These are phyloP conservation scores for Protobothrops mucrosquamatus DNA, from an alignment of 2,113 vertebrate genomes.

Conservation along the genomic window DNA sequence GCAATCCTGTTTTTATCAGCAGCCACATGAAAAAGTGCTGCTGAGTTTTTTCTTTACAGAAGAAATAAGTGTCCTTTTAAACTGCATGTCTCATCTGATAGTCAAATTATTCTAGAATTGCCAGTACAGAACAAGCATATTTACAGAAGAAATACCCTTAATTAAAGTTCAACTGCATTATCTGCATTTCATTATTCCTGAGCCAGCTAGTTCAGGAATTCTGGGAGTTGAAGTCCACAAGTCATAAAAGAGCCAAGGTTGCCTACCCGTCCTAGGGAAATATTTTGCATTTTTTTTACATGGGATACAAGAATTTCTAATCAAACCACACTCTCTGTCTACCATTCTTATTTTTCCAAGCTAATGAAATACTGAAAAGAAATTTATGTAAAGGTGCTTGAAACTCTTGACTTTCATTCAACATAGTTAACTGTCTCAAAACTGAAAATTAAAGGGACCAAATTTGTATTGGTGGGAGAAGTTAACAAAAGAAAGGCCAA, in stretches of 20 bases:
- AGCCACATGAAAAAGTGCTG: too few species aligned
- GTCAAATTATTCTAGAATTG: background rate
- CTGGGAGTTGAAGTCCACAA: too few species aligned
- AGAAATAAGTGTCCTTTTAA: background rate
- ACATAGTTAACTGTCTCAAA: background rate
- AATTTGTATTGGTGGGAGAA: background rate
- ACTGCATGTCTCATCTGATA: background rate
- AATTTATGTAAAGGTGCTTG: background rate
- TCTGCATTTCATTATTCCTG: background rate
- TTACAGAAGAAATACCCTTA: background rate
- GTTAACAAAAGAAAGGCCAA: background rate
- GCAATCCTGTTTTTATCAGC: too few species aligned
- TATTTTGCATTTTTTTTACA: rapidly evolving
- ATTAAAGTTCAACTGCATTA: background rate
- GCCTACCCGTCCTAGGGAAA: background rate
- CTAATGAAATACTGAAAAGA: background rate
- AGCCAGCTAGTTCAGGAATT: too few species aligned
- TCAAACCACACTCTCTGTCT: background rate
- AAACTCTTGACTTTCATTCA: background rate
- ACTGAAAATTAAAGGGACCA: background rate
- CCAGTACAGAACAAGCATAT: background rate
- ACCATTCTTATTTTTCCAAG: background rate
- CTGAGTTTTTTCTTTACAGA: background rate
- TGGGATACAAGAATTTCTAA: background rate
- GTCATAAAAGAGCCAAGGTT: too few species aligned